phyloP scores from a whole-genome alignment of 2,888 invertebrate species.

The Ditula angustiorana region DNA sequence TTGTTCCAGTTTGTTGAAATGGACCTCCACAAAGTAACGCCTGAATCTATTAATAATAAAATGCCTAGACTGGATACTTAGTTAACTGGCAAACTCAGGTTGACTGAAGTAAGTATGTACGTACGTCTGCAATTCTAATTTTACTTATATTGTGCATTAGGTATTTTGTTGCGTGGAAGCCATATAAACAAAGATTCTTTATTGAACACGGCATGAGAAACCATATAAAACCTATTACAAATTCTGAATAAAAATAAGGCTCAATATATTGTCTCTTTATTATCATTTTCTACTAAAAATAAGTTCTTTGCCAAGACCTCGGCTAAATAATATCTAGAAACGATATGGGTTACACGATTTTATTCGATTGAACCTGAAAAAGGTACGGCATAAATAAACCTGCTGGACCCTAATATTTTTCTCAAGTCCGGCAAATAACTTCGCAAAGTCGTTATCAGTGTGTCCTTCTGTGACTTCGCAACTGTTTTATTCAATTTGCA shows the following conservation, averaged over 20 bases:
- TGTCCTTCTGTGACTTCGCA: constrained; percentile 3
- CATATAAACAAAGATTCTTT: not conserved
- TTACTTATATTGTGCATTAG: no score
- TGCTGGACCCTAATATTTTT: constrained; percentile 20
- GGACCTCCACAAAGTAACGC: no score
- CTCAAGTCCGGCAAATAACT: constrained; percentile 24
- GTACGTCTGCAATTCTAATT: no score
- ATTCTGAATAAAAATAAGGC: not conserved
- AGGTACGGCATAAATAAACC: constrained; percentile 21
- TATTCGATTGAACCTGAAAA: constrained; percentile 1
- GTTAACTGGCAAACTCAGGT: no score
- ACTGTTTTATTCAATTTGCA: constrained; percentile 31
- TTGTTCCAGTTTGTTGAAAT: no score
- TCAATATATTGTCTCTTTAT: no score
- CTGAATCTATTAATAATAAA: no score
- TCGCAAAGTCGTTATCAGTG: constrained; percentile 22
- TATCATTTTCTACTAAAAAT: no score
- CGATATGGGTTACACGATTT: not conserved
- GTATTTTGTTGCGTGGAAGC: not conserved
- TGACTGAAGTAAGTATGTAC: no score
- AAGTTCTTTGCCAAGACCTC: not conserved
- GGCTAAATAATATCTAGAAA: not conserved
- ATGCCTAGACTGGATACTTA: no score
- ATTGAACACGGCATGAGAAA: not conserved
- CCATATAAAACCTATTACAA: not conserved